phyloP scores from a whole-genome alignment of 2,797 vertebrate genomes.

The Amazona ochrocephala region DNA sequence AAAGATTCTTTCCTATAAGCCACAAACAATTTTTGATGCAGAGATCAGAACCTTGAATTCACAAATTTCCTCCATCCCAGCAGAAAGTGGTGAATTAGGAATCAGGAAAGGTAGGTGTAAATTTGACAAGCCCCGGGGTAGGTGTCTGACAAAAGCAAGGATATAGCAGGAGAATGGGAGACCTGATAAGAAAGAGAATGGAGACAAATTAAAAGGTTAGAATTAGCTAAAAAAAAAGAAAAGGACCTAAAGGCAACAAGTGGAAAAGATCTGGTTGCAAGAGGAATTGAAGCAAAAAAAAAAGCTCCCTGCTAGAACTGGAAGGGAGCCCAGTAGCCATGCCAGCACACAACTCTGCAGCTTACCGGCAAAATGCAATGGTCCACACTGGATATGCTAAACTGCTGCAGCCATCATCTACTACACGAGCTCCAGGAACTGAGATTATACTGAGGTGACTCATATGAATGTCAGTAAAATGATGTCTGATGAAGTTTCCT shows the following conservation, averaged over 20 bases:
- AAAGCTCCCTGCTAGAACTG: background rate
- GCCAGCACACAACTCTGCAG: background rate
- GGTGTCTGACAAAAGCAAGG: accelerated
- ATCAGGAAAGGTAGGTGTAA: background rate
- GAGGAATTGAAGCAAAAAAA: background rate
- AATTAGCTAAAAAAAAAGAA: background rate
- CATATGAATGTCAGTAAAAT: background rate
- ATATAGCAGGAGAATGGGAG: background rate
- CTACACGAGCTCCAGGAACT: background rate
- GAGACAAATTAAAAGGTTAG: background rate
- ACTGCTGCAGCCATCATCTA: background rate
- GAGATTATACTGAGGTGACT: background rate
- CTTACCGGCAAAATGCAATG: background rate
- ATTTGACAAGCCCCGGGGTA: background rate
- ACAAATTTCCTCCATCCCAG: background rate
- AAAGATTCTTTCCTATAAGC: background rate
- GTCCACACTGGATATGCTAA: background rate
- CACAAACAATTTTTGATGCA: background rate
- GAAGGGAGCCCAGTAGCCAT: background rate
- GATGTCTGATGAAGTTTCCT: background rate
- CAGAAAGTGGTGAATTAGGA: background rate
- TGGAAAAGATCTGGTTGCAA: background rate
- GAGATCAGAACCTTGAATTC: background rate
- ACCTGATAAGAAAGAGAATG: background rate
- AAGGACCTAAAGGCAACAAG: background rate